Base-by-base conservation (phyloP, 2,113 vertebrate genomes). In the Panthera leo region DNA sequence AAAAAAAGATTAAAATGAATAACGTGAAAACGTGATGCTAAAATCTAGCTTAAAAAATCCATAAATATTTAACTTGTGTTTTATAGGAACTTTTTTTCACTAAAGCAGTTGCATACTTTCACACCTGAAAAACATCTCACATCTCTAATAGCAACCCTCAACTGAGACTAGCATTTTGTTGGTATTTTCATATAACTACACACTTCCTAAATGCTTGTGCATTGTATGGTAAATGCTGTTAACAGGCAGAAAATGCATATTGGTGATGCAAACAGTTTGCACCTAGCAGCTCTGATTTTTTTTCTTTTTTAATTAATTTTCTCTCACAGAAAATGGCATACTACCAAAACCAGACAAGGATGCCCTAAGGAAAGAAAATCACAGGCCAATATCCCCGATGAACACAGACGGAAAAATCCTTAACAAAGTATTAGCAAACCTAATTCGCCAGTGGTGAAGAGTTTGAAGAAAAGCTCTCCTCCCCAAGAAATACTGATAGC, bases 41-140 rank as follows among this genome's bases (percentile, higher is more conserved):
- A 79, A 75, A 67, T 97, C 79, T 65, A 86, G 13, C 25, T 79
- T 85, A 53, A 94, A 96, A 93, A 87, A 39, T 67, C 1, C 61
- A 39, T 85, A 67, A 86, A 92, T 67, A 36, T 31, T 67, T 71
- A 79, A 55, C n/a, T 61, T 67, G 29, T 85, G 19, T 23, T 78
- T 73, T 67, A 67, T 18, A 92, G 61, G 42, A 76, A 78, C 1
- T 83, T 94, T 96, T 70, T 95, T 94, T 83, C 63, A 48, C 12
- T 80, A 85, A 86, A 86, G 29, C 14, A 39, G 10, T 70, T 79
- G 7, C 45, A 76, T 87, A 61, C 2, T 58, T 73, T 27, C 68
- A 88, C 39, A 71, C 78, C 58, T 71, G 14, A 36, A 65, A 84
- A 88, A 45, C 55, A 86, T 25, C 29, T 34, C 5, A 19, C 23